Percentiles rank a stretch among this genome's conserved stretches.
Conservation (phyloP, 2,888 invertebrate genomes). For the Torymus tubicola region DNA sequence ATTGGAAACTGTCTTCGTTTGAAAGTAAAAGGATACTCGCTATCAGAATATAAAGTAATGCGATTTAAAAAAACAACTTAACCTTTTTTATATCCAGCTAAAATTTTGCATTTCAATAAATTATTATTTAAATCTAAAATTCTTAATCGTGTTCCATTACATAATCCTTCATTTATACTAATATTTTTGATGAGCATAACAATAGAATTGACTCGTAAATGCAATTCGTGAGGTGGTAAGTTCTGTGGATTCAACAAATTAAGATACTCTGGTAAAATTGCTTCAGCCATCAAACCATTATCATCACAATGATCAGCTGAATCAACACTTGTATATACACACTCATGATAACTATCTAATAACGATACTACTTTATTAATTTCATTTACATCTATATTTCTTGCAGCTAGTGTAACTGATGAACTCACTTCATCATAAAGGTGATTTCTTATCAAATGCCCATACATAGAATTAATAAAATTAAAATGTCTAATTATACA, state of each 20-base stretch:
- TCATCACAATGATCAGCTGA: conserved; percentile 46
- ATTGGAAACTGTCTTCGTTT: too few species aligned
- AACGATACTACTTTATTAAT: conserved; percentile 50
- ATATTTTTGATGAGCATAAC: conserved; percentile 59
- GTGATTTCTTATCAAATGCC: conserved; percentile 33
- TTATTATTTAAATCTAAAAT: conserved; percentile 16
- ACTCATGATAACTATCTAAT: conserved; percentile 49
- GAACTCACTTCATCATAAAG: conserved; percentile 46
- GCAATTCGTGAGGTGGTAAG: conserved; percentile 55
- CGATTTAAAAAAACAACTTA: too few species aligned
- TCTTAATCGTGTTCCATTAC: conserved; percentile 50
- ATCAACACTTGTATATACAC: conserved; percentile 56
- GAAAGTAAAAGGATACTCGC: too few species aligned
- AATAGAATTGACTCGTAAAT: conserved; percentile 50
- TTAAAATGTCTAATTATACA: too few species aligned
- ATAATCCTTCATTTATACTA: conserved; percentile 57
- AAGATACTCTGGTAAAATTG: conserved; percentile 57
- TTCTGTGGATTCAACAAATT: conserved; percentile 51
- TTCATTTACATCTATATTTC: conserved; percentile 56
- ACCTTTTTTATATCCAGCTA: too few species aligned
- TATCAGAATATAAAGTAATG: too few species aligned
- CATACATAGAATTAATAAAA: conserved; percentile 28
- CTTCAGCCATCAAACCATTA: conserved; percentile 37
- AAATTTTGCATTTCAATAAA: background rate
- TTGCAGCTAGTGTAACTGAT: conserved; percentile 55